Conservation (phyloP, 2,888 invertebrate species). For the Melieria omissa region DNA sequence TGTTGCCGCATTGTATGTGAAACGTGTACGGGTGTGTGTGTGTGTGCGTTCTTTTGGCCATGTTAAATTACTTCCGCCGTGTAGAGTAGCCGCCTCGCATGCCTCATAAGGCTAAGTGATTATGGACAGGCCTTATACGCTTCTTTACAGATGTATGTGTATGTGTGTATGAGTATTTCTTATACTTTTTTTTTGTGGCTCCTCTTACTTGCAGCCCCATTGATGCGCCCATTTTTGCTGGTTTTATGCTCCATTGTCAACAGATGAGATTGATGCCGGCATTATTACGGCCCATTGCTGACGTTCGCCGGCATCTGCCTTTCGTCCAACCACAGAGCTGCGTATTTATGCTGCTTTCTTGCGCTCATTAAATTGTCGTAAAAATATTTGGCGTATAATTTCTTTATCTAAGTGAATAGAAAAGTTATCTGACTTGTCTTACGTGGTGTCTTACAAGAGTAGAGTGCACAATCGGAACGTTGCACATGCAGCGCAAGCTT, state of each 20-base stretch:
- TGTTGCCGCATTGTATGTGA: too few relatives aligned
- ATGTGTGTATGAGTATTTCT: background rate
- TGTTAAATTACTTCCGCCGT: conserved; percentile 28
- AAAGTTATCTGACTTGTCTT: background rate
- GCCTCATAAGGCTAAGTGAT: conserved; percentile 13
- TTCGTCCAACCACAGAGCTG: background rate
- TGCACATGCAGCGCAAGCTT: too few relatives aligned
- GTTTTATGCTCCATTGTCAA: conserved; percentile 15
- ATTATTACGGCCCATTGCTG: conserved; percentile 10
- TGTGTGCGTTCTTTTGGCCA: conserved; percentile 2
- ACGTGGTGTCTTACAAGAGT: too few relatives aligned
- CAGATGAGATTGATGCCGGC: conserved; percentile 14
- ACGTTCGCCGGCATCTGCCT: background rate
- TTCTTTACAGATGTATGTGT: background rate
- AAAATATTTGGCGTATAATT: conserved; percentile 13
- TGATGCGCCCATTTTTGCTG: background rate
- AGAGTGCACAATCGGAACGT: too few relatives aligned
- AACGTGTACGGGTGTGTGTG: background rate
- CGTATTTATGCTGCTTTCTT: background rate
- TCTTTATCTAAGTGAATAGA: conserved; percentile 23
- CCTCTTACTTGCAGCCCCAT: too few relatives aligned
- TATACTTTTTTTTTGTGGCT: conserved; percentile 2
- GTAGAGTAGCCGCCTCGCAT: background rate
- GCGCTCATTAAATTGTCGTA: conserved; percentile 28
- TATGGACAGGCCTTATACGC: background rate